Base-by-base conservation (phyloP, 1,140 invertebrate genomes). In the Monomorium pharaonis region DNA sequence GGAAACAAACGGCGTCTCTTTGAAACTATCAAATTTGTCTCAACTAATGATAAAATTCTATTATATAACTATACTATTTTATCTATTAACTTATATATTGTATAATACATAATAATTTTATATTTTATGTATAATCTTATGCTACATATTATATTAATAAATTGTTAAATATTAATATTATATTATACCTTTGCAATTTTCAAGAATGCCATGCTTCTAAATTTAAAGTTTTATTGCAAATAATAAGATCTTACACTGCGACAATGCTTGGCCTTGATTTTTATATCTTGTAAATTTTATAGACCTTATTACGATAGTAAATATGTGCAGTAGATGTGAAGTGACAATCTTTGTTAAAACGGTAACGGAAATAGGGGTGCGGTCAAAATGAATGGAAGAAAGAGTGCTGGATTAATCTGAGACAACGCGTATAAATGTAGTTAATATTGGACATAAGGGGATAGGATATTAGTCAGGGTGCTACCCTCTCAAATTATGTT, bases 351-450 rank as follows among this genome's bases (percentile, higher is more conserved):
- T 69, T 42, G 72, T 30, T 33, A 78, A 18, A 78, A 76, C 60
- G 67, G 56, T 81, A 75, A 62, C 60, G 47, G 54, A 86, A 72
- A 54, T 56, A 88, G 69, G 84, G 83, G 74, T 72, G 56, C 83
- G 58, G 47, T 9, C 62, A 86, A 89, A 90, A 93, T 92, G 92
- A 93, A 94, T 92, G 70, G 87, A 62, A 89, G 89, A 94, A 58
- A 89, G 89, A 94, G 93, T 94, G 92, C 92, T 91, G 92, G 93
- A 93, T 93, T 94, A 94, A 94, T 94, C 93, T 92, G 92, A 94
- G 90, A 93, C 92, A 93, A 92, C 91, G 92, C 90, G 92, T 85
- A 88, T 88, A 89, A 89, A 89, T 89, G 86, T 89, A 89, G 86
- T 89, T 89, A 85, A 88, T 88, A 88, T 67, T 84, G 54, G 69